Percentiles rank a stretch among this genome's conserved stretches.
Evolutionary conservation across 2,113 vertebrate genomes (phyloP).

Genomic region (Eretmochelys imbricata): DNA sequence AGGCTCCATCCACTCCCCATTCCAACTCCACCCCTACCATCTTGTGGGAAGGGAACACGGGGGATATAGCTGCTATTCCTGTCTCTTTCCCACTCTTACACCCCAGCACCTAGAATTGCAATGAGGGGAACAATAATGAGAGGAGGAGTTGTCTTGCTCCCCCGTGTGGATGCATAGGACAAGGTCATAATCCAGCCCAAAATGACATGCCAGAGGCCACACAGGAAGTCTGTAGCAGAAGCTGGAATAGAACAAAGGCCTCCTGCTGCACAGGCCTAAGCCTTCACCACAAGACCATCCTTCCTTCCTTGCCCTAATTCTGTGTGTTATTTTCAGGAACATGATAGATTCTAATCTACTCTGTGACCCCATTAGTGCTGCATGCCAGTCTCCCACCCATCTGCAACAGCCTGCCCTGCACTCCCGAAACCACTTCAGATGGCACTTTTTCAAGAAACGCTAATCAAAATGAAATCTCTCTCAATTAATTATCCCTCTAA

Average conservation of each 20-base stretch:
- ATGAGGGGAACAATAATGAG: neutral
- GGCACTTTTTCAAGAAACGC: slow-evolving; percentile 69
- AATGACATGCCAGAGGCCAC: neutral
- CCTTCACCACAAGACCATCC: neutral
- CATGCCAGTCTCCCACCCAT: slow-evolving; percentile 35
- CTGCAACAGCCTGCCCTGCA: slow-evolving; percentile 15
- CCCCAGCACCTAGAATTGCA: neutral
- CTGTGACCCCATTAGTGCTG: slow-evolving; percentile 21
- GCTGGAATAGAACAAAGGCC: neutral
- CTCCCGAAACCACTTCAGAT: slow-evolving; percentile 59
- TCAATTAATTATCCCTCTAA: slow-evolving; percentile 71
- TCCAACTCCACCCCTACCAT: neutral
- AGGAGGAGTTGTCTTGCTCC: neutral
- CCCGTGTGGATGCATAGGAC: neutral
- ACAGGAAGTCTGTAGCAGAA: neutral
- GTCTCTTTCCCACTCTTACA: neutral
- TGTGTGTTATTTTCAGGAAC: slow-evolving; percentile 33
- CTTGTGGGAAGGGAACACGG: neutral
- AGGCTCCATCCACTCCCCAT: neutral
- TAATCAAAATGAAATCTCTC: slow-evolving; percentile 68
- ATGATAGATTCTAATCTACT: slow-evolving; percentile 20
- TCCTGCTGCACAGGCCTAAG: neutral
- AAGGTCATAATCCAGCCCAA: neutral
- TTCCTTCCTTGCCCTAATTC: slow-evolving; percentile 1
- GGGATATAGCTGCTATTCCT: neutral